Evolutionary conservation across 2,888 invertebrate genomes (phyloP).

Genomic region (Drosophila anomalata): DNA sequence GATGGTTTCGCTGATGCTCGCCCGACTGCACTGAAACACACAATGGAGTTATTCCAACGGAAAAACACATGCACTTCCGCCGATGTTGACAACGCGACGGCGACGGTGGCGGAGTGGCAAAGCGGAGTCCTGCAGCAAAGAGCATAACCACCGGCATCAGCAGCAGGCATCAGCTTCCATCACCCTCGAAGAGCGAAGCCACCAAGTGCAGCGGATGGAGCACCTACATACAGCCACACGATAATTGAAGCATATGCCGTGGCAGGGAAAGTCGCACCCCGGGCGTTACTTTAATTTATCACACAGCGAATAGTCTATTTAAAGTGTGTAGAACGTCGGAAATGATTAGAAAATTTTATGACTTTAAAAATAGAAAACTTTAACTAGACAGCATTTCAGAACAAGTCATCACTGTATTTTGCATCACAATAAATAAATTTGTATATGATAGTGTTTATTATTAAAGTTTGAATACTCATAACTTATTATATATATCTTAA

Average conservation of each 20-base stretch:
- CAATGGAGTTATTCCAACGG: constrained; percentile 80
- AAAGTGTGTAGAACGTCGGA: background rate
- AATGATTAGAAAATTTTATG: background rate
- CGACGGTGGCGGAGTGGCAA: constrained; percentile 13
- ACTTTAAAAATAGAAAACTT: background rate
- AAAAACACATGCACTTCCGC: constrained; percentile 78
- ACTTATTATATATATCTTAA: too few relatives aligned
- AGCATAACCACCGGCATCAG: constrained; percentile 30
- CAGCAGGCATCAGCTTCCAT: constrained; percentile 10
- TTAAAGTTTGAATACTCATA: too few relatives aligned
- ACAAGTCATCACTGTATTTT: too few relatives aligned
- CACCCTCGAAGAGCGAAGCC: constrained; percentile 6
- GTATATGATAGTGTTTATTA: too few relatives aligned
- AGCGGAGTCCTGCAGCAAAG: constrained; percentile 21
- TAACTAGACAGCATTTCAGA: background rate
- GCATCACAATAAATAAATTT: too few relatives aligned
- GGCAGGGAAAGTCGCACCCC: constrained; percentile 13
- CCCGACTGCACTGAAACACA: constrained; percentile 72
- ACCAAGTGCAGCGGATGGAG: constrained; percentile 15
- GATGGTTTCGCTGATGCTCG: constrained; percentile 50
- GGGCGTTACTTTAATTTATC: constrained; percentile 18
- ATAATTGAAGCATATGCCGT: constrained; percentile 44
- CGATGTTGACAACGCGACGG: constrained; percentile 70
- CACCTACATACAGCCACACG: constrained; percentile 31
- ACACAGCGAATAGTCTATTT: background rate